Base-by-base conservation (phyloP, 2,113 vertebrate species). In the Toxotes jaculatrix region DNA sequence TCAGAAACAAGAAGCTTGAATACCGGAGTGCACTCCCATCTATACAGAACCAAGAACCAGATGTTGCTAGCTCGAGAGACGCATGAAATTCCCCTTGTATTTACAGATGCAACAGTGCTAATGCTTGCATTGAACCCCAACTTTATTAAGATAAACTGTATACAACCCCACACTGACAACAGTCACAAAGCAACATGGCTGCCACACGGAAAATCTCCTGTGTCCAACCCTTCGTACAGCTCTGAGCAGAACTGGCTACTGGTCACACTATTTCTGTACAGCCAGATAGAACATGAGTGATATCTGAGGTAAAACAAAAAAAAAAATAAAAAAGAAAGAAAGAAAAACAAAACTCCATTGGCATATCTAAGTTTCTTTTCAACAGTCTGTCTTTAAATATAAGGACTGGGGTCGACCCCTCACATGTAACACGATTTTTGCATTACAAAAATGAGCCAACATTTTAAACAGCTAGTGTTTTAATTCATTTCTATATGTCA, bases 71-170 rank as follows among this genome's bases (percentile, higher is more conserved):
- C 4, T 2, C 12, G n/a, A 57, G 3, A 7, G 66, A 68, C 3
- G 23, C 12, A 12, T 21, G 21, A n/a, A 63, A 55, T 16, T 14
- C 11, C 2, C 56, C 13, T 19, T 53, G 5, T 19, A 34, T 31
- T 21, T 38, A 55, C 4, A 74, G 21, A 74, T n/a, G 13, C 60
- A 68, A 59, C 36, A 38, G 11, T 21, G n/a, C 14, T 0, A 4
- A 63, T 11, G 19, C 17, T 32, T 59, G 71, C 42, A 72, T 49
- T 38, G 5, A 82, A 80, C 82, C 72, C 73, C 78, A 88, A 74
- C 77, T 91, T 91, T 88, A 91, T 83, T 88, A 43, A 66, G 76
- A 72, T 80, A 74, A 88, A 80, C 61, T 19, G 63, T 63, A 49
- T 47, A 61, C 42, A 86, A 68, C 53, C 43, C 12, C 42, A 79